Percentiles rank a stretch among this genome's conserved stretches.
These are phyloP conservation scores for Ellobium chinense DNA, from an alignment of 2,888 invertebrate genomes.

Conservation along the genomic window DNA sequence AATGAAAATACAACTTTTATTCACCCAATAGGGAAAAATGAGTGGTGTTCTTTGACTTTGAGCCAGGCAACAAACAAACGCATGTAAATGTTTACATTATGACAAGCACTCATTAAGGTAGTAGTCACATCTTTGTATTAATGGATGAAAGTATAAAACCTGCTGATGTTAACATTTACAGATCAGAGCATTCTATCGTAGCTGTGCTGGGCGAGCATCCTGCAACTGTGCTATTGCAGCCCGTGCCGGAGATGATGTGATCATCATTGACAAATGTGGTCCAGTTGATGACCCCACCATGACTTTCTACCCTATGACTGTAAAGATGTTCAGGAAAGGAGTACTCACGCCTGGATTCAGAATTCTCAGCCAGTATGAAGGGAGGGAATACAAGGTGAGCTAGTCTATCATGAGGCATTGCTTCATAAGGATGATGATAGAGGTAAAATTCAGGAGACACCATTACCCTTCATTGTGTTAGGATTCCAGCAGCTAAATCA, in stretches of 20 bases:
- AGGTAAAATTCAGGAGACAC: no score
- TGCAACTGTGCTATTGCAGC: slow-evolving; percentile 63
- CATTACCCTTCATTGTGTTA: no score
- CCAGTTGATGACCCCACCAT: background rate
- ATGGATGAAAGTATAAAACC: background rate
- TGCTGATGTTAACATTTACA: slow-evolving; percentile 9
- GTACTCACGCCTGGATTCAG: slow-evolving; percentile 56
- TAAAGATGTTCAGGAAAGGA: slow-evolving; percentile 57
- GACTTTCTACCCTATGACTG: slow-evolving; percentile 52
- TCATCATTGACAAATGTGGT: slow-evolving; percentile 60
- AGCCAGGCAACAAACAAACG: background rate
- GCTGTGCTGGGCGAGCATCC: slow-evolving; percentile 52
- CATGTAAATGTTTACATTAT: no score
- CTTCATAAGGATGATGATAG: background rate
- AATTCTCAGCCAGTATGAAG: slow-evolving; percentile 54
- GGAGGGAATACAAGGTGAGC: slow-evolving; percentile 56
- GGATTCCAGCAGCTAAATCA: no score
- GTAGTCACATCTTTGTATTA: background rate
- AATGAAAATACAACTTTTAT: background rate
- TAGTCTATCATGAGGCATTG: background rate
- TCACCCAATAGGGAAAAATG: background rate
- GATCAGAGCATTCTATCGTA: slow-evolving; percentile 53
- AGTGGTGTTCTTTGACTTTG: background rate
- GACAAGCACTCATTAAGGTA: background rate
- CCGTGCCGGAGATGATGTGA: slow-evolving; percentile 59